Percentiles rank a stretch among this genome's conserved stretches.
These are phyloP conservation scores for Cyclura pinguis DNA, from an alignment of 2,797 vertebrate genomes.

Conservation along the genomic window DNA sequence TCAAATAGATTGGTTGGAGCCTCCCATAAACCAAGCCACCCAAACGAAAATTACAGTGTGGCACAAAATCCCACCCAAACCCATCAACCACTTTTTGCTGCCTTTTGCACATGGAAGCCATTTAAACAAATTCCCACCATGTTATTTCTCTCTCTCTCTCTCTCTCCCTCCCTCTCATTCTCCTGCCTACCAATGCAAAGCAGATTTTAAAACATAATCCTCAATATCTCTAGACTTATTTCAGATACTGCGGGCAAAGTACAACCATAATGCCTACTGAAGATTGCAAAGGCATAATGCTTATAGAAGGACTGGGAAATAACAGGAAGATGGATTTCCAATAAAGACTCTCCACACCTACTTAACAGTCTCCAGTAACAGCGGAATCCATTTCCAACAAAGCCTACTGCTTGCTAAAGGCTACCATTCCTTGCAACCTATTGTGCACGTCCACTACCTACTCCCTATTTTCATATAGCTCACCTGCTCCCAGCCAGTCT, in stretches of 20 bases:
- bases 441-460: too few species aligned
- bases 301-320: too few species aligned
- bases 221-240: not conserved
- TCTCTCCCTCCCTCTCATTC: too few species aligned
- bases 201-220: not conserved
- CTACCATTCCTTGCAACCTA: not conserved
- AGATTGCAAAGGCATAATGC: not conserved
- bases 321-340: not conserved
- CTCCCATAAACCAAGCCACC: not conserved
- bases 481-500: not conserved
- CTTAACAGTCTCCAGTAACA: too few species aligned
- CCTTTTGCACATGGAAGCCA: not conserved
- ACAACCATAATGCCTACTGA: not conserved
- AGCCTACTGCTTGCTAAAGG: too few species aligned
- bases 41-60: not conserved
- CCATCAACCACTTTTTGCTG: not conserved
- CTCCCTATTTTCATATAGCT: not conserved
- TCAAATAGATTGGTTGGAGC: not conserved
- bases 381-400: not conserved
- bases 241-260: not conserved
- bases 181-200: not conserved
- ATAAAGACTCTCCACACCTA: not conserved
- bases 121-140: not conserved
- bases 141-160: not conserved
- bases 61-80: not conserved